A percentile compares a stretch with the other conserved stretches of the same genome.
phyloP scores from a whole-genome alignment of 2,888 invertebrate species.

The Stenurella melanura region DNA sequence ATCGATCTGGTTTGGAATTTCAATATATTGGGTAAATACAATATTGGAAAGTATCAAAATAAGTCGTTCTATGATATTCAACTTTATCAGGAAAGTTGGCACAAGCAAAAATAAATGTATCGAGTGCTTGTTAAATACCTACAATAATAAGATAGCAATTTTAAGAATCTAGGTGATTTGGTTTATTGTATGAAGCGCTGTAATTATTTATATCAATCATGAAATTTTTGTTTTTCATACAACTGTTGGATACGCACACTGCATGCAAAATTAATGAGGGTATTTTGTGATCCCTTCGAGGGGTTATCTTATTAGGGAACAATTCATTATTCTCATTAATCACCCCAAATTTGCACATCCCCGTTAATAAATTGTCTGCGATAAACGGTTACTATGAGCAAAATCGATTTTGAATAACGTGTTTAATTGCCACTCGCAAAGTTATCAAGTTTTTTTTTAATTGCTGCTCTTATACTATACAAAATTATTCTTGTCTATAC shows the following conservation, averaged over 20 bases:
- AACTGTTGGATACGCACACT: slow-evolving; percentile 1
- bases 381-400: slow-evolving; percentile 40
- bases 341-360: slow-evolving; percentile 56
- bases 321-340: slow-evolving; percentile 61
- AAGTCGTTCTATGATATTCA: background rate
- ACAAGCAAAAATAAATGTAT: background rate
- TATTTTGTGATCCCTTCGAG: slow-evolving; percentile 57
- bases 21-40: background rate
- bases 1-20: background rate
- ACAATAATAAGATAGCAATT: too few species aligned
- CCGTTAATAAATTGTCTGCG: slow-evolving; percentile 53
- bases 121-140: too few species aligned
- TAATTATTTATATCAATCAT: background rate
- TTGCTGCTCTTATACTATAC: too few species aligned
- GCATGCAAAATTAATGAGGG: slow-evolving; percentile 54
- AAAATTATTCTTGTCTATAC: too few species aligned
- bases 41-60: background rate
- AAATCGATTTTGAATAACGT: slow-evolving; percentile 39
- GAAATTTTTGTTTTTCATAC: background rate
- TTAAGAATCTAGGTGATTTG: too few species aligned
- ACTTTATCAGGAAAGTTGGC: background rate
- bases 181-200: too few species aligned
- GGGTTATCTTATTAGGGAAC: slow-evolving; percentile 60
- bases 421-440: background rate
- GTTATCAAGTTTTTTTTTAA: too few species aligned